Evolutionary conservation across 2,888 invertebrate species (phyloP).

Genomic region (Meghimatium bilineatum): DNA sequence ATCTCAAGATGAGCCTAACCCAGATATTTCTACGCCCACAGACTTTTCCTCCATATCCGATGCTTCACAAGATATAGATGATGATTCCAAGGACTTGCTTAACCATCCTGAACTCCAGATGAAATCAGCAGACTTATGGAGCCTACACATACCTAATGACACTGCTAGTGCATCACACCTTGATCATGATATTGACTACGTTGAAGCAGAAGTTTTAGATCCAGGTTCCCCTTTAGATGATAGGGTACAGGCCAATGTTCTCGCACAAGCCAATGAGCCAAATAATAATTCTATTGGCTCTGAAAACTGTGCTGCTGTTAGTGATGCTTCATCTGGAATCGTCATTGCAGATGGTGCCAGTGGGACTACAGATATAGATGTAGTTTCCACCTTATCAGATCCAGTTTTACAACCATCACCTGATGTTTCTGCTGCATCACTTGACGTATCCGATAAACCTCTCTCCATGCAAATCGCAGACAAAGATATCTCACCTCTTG

Average conservation of each 20-base stretch:
- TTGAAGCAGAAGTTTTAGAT: not conserved
- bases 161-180: constrained; percentile 29
- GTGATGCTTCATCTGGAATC: not conserved
- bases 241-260: not conserved
- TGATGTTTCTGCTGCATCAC: constrained; percentile 21
- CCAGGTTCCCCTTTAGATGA: not conserved
- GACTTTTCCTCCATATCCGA: not conserved
- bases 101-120: not conserved
- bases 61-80: not conserved
- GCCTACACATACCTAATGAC: constrained; percentile 44
- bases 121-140: constrained; percentile 35
- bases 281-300: not conserved
- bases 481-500: not conserved
- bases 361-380: constrained; percentile 24
- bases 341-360: constrained; percentile 27
- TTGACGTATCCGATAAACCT: constrained; percentile 5
- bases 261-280: not conserved
- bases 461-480: not conserved
- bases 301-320: constrained; percentile 36
- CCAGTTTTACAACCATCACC: constrained; percentile 6
- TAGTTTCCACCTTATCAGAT: not conserved
- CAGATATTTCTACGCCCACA: not conserved
- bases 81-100: constrained; percentile 12
- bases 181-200: not conserved
- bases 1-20: not conserved